A percentile compares a stretch with the other conserved stretches of the same genome.
Evolutionary conservation across 2,797 vertebrate species (phyloP).

Genomic region (Sebastes oblongus): DNA sequence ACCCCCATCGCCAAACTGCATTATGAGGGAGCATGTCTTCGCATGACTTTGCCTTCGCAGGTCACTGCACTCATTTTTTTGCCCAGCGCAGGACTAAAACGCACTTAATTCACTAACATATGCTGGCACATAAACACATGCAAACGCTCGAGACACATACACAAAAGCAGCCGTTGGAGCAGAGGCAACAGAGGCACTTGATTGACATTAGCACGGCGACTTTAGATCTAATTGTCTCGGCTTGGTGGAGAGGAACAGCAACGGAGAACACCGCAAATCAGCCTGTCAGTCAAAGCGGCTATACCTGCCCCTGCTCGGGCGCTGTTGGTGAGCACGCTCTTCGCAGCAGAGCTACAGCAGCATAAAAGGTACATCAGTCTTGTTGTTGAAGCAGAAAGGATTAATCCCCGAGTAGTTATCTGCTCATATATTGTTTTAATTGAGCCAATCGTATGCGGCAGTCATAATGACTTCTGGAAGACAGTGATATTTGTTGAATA

Average conservation of each 20-base stretch:
- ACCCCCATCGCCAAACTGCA: slow-evolving; percentile 29
- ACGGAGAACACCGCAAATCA: slow-evolving; percentile 73
- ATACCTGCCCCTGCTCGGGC: slow-evolving; percentile 32
- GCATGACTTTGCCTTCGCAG: slow-evolving; percentile 39
- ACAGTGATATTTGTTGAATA: background rate
- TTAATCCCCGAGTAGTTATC: slow-evolving; percentile 39
- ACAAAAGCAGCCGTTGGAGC: slow-evolving; percentile 33
- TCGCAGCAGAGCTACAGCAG: slow-evolving; percentile 6
- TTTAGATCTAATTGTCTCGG: slow-evolving; percentile 80
- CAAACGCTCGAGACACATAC: slow-evolving; percentile 5
- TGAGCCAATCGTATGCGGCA: slow-evolving; percentile 25
- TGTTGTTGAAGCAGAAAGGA: slow-evolving; percentile 51
- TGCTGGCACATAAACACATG: slow-evolving; percentile 31
- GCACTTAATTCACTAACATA: slow-evolving; percentile 30
- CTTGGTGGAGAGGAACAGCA: slow-evolving; percentile 80
- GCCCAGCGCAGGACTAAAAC: background rate
- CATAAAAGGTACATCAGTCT: slow-evolving; percentile 48
- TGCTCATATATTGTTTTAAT: slow-evolving; percentile 43
- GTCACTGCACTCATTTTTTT: slow-evolving; percentile 56
- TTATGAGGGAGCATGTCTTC: slow-evolving; percentile 33
- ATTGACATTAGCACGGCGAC: slow-evolving; percentile 71
- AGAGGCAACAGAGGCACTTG: slow-evolving; percentile 48
- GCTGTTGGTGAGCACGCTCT: background rate
- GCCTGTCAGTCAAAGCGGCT: slow-evolving; percentile 77
- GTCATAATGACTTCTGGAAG: slow-evolving; percentile 19